Evolutionary conservation across 2,797 vertebrate species (phyloP), one percentile per base, ranked within the genome.

Genomic region (Menidia menidia): DNA sequence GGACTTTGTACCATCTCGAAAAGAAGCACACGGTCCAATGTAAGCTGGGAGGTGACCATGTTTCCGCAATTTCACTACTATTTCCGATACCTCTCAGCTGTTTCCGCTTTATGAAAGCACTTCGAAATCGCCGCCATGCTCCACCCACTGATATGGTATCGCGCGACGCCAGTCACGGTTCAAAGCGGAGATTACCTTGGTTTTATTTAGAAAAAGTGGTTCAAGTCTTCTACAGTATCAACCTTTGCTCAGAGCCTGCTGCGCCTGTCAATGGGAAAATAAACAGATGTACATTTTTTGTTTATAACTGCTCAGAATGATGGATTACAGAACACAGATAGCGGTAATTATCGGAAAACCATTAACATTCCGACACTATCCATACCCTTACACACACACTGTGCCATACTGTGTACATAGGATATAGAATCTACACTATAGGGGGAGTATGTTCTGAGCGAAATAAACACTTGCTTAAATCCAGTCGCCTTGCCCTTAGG

Each of bases 301-400:
- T 91, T 93, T 92, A 89, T 75, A 85, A 64, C 78, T 54, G 64
- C 69, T 77, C 68, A 53, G 78, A 82, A 88, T 85, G 89, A 92
- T 90, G 75, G 79, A 93, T 93, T 90, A 85, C 80, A 84, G 83
- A 30, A 51, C 73, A 84, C 87, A 93, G 90, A 92, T 92, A 93
- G 83, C 73, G 68, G 71, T 93, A 93, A 92, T 92, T 93, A 93
- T 93, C 77, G 81, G 88, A 91, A 94, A 92, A 88, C 82, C 85
- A 90, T 92, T 93, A 93, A 91, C 90, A 91, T 92, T 92, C 90
- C 75, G 51, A 88, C 89, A 82, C 84, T 90, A 92, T 92, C 88
- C 92, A 89, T 90, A 90, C 79, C 60, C 86, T 81, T 59, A 18
- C 44, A 68, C 59, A 56, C 71, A 51, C 25, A 53, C 68, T 80